phyloP scores from a whole-genome alignment of 2,888 invertebrate species.

The Eupithecia vulgata region DNA sequence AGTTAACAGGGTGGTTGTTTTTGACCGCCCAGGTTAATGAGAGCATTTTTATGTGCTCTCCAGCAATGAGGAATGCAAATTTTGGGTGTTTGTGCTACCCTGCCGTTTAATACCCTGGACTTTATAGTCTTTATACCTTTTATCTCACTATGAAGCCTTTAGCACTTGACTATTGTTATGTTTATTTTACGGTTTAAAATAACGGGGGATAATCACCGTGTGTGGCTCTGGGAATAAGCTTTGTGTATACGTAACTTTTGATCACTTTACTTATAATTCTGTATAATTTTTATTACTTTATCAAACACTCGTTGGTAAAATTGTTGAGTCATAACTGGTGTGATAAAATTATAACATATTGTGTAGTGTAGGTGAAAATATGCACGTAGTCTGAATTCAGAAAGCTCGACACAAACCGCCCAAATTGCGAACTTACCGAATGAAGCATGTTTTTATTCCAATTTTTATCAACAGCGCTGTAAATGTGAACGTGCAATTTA shows the following conservation, averaged over 20 bases:
- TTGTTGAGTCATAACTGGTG: background rate
- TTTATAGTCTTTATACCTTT: constrained; percentile 75
- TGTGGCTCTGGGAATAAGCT: constrained; percentile 16
- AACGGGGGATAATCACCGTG: constrained; percentile 39
- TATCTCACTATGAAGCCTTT: constrained; percentile 62
- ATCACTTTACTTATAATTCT: background rate
- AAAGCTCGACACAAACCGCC: constrained; percentile 58
- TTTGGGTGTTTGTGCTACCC: constrained; percentile 70
- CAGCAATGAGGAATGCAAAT: constrained; percentile 83
- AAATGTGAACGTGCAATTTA: constrained; percentile 75
- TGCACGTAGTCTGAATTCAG: constrained; percentile 35
- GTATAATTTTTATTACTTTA: background rate
- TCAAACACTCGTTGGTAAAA: background rate
- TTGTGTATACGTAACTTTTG: background rate
- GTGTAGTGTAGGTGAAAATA: constrained; percentile 8
- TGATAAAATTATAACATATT: background rate
- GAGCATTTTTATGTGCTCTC: constrained; percentile 80
- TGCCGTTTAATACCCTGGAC: constrained; percentile 74
- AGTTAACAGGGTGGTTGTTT: constrained; percentile 62
- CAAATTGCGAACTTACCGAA: constrained; percentile 70
- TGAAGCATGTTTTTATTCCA: constrained; percentile 67
- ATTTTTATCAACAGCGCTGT: constrained; percentile 69
- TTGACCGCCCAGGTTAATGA: constrained; percentile 81
- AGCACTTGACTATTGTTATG: constrained; percentile 68
- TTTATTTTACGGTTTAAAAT: constrained; percentile 52